Evolutionary conservation across 2,113 vertebrate genomes (phyloP).

Genomic region (Coregonus clupeaformis): DNA sequence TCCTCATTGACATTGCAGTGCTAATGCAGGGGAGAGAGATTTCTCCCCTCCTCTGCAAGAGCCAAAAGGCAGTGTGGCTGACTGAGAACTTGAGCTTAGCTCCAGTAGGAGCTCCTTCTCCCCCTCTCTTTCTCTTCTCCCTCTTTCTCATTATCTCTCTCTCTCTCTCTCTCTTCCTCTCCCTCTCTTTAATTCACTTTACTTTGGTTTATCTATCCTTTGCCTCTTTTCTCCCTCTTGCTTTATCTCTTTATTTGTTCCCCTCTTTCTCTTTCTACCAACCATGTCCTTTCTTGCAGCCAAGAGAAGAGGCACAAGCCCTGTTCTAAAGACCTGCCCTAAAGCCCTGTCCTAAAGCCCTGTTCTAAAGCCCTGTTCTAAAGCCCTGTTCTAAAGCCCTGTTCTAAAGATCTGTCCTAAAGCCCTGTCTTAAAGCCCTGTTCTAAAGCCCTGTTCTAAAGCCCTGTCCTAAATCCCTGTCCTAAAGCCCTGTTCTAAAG

Average conservation of each 20-base stretch:
- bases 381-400: too few relatives aligned
- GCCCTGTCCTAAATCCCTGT: too few relatives aligned
- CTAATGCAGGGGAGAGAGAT: conserved; percentile 56
- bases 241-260: not conserved
- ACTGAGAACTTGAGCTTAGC: conserved; percentile 23
- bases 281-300: not conserved
- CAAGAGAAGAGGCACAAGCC: not conserved
- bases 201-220: not conserved
- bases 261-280: not conserved
- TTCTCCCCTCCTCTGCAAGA: conserved; percentile 39
- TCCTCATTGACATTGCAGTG: conserved; percentile 72
- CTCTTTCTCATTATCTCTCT: not conserved
- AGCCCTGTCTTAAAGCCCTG: too few relatives aligned
- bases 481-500: not conserved
- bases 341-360: too few relatives aligned
- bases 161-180: conserved; percentile 4
- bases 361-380: too few relatives aligned
- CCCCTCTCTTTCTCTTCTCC: not conserved
- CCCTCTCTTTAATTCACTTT: not conserved
- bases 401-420: too few relatives aligned
- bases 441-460: not conserved
- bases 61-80: conserved; percentile 27
- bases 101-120: conserved; percentile 14
- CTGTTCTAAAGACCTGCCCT: too few relatives aligned
- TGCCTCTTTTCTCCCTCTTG: not conserved